Evolutionary conservation across 2,888 invertebrate species (phyloP).

Genomic region (Amphipoea lucens): DNA sequence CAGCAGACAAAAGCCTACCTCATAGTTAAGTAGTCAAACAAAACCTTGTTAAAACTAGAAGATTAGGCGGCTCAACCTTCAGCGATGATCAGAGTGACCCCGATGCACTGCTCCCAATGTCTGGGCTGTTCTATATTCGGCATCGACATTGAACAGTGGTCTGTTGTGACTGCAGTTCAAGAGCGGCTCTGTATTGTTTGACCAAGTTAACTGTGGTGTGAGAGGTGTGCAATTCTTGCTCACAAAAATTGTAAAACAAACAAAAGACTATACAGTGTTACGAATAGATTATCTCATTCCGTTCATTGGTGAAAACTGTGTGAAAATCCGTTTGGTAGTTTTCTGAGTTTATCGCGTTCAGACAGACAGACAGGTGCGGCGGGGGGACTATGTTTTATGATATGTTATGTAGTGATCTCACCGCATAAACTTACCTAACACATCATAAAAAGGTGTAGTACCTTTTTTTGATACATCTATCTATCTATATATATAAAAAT

Average conservation of each 20-base stretch:
- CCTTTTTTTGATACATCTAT: not conserved
- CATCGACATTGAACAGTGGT: slow-evolving; percentile 31
- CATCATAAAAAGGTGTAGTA: too few relatives aligned
- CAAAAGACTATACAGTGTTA: too few relatives aligned
- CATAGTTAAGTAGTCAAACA: slow-evolving; percentile 21
- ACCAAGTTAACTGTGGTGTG: not conserved
- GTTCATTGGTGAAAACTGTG: too few relatives aligned
- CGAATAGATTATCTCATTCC: too few relatives aligned
- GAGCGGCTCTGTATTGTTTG: not conserved
- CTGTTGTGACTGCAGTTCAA: slow-evolving; percentile 23
- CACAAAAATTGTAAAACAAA: too few relatives aligned
- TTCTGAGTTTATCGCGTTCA: too few relatives aligned
- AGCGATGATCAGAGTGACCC: slow-evolving; percentile 30
- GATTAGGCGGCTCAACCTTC: slow-evolving; percentile 36
- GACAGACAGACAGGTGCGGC: too few relatives aligned
- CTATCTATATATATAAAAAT: too few relatives aligned
- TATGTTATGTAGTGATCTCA: not conserved
- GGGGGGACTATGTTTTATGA: too few relatives aligned
- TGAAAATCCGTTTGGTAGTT: too few relatives aligned
- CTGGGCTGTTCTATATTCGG: slow-evolving; percentile 42
- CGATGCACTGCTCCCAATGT: slow-evolving; percentile 28
- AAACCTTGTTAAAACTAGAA: slow-evolving; percentile 42
- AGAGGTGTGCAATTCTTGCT: too few relatives aligned
- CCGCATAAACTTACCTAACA: not conserved
- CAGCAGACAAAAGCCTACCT: slow-evolving; percentile 4